phyloP scores from a whole-genome alignment of 2,113 vertebrate species.

The Oryctolagus cuniculus region DNA sequence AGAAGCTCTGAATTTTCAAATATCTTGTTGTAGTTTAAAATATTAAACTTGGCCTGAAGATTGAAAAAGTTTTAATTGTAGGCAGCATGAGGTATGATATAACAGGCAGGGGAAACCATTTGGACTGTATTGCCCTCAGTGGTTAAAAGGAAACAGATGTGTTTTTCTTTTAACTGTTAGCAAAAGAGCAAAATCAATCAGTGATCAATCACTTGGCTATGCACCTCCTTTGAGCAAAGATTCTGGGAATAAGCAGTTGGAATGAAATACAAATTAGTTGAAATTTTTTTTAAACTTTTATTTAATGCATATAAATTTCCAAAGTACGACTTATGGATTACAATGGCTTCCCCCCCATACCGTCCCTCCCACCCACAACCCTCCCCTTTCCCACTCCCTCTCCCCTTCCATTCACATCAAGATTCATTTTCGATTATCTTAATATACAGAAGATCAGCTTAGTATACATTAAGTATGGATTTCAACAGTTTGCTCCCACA shows the following conservation, averaged over 20 bases:
- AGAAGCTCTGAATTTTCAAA: conserved; percentile 40
- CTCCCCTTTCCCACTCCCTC: too few species aligned
- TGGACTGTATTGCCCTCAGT: not conserved
- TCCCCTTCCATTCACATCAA: too few species aligned
- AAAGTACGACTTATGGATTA: too few species aligned
- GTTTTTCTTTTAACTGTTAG: conserved; percentile 32
- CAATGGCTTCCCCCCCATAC: too few species aligned
- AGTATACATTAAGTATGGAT: too few species aligned
- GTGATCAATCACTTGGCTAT: not conserved
- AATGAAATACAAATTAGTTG: not conserved
- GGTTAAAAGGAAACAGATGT: not conserved
- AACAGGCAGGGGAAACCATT: not conserved
- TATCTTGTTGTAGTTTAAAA: not conserved
- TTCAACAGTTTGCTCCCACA: too few species aligned
- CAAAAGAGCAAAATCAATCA: conserved; percentile 28
- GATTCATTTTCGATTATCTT: too few species aligned
- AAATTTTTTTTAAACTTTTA: too few species aligned
- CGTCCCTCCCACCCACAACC: too few species aligned
- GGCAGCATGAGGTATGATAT: not conserved
- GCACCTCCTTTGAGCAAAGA: not conserved
- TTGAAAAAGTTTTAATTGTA: conserved; percentile 1
- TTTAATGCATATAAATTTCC: too few species aligned
- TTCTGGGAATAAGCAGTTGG: not conserved
- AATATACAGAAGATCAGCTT: too few species aligned
- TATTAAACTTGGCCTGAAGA: conserved; percentile 30